A percentile compares a stretch with the other conserved stretches of the same genome.
These are phyloP conservation scores for Heliopora coerulea DNA, from an alignment of 92 coral and sea anemone species.

Conservation along the genomic window DNA sequence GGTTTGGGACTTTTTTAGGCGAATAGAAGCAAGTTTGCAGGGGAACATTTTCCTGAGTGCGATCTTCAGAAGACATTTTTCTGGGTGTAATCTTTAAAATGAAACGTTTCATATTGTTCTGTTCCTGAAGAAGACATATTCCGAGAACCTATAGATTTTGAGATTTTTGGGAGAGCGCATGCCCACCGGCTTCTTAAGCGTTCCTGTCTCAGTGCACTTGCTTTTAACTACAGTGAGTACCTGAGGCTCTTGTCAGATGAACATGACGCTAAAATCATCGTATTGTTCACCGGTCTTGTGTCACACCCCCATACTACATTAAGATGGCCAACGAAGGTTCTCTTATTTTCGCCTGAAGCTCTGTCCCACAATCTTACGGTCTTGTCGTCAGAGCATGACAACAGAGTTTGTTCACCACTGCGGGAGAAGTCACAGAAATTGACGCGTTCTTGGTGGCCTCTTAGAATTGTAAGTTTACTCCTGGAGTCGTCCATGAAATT, in stretches of 20 bases:
- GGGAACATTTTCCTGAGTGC: too few species aligned
- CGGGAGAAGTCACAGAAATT: conserved; percentile 59
- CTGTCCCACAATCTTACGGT: conserved; percentile 67
- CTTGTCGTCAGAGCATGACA: conserved; percentile 67
- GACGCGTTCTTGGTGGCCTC: conserved; percentile 59
- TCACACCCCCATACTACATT: conserved; percentile 69
- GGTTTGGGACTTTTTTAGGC: too few species aligned
- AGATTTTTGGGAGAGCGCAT: too few species aligned
- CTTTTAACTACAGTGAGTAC: conserved; percentile 43
- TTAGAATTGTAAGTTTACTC: conserved; percentile 30
- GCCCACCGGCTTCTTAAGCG: too few species aligned
- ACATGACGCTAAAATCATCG: conserved; percentile 55
- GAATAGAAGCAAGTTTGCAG: too few species aligned
- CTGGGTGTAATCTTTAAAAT: too few species aligned
- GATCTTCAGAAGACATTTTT: too few species aligned
- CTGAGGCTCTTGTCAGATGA: conserved; percentile 71
- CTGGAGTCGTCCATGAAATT: conserved; percentile 27
- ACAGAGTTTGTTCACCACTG: conserved; percentile 42
- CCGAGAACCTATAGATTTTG: too few species aligned
- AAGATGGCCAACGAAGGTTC: conserved; percentile 52
- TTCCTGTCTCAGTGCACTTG: too few species aligned
- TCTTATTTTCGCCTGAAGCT: conserved; percentile 33
- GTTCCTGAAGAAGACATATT: too few species aligned
- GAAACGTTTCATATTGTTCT: too few species aligned
- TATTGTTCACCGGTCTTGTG: conserved; percentile 39